phyloP scores from a whole-genome alignment of 2,888 invertebrate species.

The Cephus pulcher region DNA sequence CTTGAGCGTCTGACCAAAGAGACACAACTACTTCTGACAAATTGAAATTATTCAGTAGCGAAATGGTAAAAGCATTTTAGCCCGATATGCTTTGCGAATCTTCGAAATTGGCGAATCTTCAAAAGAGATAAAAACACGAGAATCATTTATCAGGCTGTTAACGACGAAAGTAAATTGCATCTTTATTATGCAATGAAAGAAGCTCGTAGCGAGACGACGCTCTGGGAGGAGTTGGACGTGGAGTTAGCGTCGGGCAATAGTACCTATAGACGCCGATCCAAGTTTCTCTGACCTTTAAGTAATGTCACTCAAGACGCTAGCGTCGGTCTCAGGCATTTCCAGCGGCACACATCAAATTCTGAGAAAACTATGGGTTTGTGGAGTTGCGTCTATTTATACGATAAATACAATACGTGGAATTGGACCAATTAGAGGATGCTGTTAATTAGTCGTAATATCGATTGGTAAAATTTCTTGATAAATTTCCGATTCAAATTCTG shows the following conservation, averaged over 20 bases:
- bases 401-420: neutral
- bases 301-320: slow-evolving; percentile 31
- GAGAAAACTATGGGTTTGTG: neutral
- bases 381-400: neutral
- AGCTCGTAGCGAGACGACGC: neutral
- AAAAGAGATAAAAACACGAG: neutral
- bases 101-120: neutral
- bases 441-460: neutral
- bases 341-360: neutral
- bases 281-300: slow-evolving; percentile 47
- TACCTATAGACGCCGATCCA: slow-evolving; percentile 20
- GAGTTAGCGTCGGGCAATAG: neutral
- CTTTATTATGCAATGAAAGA: neutral
- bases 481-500: neutral
- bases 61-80: neutral
- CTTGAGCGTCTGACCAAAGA: neutral
- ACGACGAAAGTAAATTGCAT: neutral
- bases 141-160: neutral
- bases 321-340: neutral
- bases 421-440: neutral
- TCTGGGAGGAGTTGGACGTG: neutral
- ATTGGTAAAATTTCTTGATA: neutral
- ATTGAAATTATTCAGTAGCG: neutral
- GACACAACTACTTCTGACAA: neutral
- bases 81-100: neutral